Conservation (phyloP, 2,888 invertebrate genomes). For the Tinea trinotella region DNA sequence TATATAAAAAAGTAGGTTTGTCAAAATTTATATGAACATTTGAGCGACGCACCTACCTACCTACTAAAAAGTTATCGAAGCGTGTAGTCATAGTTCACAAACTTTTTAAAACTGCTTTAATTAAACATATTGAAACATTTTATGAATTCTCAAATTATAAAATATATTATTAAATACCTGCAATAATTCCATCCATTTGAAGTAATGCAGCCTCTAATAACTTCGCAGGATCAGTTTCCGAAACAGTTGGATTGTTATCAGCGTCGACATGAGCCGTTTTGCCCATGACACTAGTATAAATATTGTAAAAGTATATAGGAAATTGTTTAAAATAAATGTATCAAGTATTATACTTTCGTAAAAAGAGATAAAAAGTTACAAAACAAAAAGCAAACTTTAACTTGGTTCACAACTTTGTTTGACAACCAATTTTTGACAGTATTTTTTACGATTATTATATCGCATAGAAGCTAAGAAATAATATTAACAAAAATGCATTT, state of each 20-base stretch:
- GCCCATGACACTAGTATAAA: conserved; percentile 38
- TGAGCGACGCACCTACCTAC: conserved; percentile 1
- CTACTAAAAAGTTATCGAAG: not conserved
- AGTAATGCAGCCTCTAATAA: conserved; percentile 88
- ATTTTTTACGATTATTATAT: too few relatives aligned
- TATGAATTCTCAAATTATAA: not conserved
- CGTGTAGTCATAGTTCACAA: not conserved
- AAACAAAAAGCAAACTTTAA: conserved; percentile 11
- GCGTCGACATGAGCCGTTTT: conserved; percentile 62
- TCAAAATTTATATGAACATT: conserved; percentile 3
- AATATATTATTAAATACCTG: conserved; percentile 67
- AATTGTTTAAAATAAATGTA: not conserved
- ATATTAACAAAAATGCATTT: too few relatives aligned
- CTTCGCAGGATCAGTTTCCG: conserved; percentile 81
- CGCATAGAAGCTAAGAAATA: too few relatives aligned
- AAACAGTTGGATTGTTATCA: conserved; percentile 58
- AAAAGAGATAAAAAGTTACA: conserved; percentile 2
- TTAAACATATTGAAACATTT: not conserved
- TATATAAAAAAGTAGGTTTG: not conserved
- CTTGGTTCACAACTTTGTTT: conserved; percentile 3
- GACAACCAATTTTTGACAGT: too few relatives aligned
- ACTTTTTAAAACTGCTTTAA: not conserved
- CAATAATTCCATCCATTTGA: conserved; percentile 92
- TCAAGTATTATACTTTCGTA: not conserved
- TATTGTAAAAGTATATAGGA: not conserved